phyloP scores from a whole-genome alignment of 2,113 vertebrate species.

The Vireo altiloquus region DNA sequence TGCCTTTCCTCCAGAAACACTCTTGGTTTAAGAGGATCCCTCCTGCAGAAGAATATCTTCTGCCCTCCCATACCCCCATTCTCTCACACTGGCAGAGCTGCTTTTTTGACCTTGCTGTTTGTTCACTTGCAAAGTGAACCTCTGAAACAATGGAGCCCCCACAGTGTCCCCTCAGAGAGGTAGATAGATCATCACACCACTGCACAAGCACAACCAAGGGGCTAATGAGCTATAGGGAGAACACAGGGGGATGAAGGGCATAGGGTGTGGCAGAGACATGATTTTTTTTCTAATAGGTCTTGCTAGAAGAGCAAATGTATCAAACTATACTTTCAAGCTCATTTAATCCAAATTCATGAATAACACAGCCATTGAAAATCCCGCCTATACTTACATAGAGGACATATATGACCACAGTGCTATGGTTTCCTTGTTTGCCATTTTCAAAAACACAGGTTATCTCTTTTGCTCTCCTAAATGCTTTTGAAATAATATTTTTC shows the following conservation, averaged over 20 bases:
- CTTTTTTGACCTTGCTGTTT: neutral
- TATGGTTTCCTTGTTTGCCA: neutral
- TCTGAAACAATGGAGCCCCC: neutral
- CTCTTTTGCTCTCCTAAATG: neutral
- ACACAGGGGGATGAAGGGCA: neutral
- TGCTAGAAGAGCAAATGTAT: neutral
- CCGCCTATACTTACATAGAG: neutral
- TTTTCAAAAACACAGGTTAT: neutral
- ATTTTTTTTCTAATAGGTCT: neutral
- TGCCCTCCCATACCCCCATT: neutral
- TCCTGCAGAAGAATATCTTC: neutral
- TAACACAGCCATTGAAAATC: neutral
- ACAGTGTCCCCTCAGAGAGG: neutral
- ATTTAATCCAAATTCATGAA: neutral
- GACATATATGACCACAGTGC: neutral
- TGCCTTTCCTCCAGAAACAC: neutral
- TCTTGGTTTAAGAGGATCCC: neutral
- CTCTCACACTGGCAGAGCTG: neutral
- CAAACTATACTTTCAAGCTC: neutral
- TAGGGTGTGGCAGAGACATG: neutral
- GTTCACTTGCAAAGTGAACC: neutral
- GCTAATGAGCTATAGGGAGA: neutral
- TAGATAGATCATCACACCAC: neutral
- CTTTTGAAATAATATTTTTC: neutral
- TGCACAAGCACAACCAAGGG: accelerated